Evolutionary conservation across 2,888 invertebrate species (phyloP).

Genomic region (Lepidochrysops patricia): DNA sequence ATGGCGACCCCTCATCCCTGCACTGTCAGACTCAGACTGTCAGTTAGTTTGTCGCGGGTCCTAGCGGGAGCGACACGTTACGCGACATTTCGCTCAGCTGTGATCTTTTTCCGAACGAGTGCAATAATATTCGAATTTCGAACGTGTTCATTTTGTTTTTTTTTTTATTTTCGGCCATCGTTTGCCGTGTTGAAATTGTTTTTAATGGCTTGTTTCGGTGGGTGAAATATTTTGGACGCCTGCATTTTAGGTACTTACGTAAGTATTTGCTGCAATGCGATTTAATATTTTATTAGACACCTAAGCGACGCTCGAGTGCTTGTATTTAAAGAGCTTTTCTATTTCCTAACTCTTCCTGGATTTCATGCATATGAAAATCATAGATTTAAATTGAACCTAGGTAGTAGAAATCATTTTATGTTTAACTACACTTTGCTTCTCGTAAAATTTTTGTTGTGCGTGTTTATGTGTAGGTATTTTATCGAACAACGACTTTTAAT

Average conservation of each 20-base stretch:
- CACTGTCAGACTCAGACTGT: too few species aligned
- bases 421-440: background rate
- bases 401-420: too few species aligned
- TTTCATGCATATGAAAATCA: background rate
- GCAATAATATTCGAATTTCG: conserved; percentile 49
- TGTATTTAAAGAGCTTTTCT: background rate
- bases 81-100: conserved; percentile 30
- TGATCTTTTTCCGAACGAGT: conserved; percentile 56
- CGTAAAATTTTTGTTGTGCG: background rate
- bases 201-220: conserved; percentile 34
- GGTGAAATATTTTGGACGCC: conserved; percentile 30
- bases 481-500: background rate
- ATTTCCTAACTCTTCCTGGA: background rate
- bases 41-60: conserved; percentile 45
- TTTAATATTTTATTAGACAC: conserved; percentile 20
- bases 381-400: too few species aligned
- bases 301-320: background rate
- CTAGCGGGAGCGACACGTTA: conserved; percentile 33
- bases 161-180: conserved; percentile 27
- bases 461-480: too few species aligned
- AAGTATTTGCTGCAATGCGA: conserved; percentile 71
- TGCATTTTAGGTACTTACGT: conserved; percentile 56
- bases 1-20: conserved; percentile 32
- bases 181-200: conserved; percentile 35
- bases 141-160: conserved; percentile 27